Percentiles rank a stretch among this genome's conserved stretches.
Conservation (phyloP, 2,113 vertebrate species). For the Axis porcinus region DNA sequence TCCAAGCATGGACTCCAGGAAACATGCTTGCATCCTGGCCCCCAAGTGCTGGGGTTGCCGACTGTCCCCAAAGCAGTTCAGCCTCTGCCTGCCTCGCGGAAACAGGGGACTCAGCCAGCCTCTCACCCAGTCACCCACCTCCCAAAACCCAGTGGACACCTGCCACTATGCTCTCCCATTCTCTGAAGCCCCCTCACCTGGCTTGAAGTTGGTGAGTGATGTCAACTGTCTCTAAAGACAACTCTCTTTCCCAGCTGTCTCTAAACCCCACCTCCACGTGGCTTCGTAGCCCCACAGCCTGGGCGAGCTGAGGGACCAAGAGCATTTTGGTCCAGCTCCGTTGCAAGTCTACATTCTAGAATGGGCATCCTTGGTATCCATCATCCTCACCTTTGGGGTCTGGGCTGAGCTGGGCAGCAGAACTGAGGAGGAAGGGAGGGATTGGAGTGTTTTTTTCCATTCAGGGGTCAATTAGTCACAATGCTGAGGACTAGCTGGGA, state of each 20-base stretch:
- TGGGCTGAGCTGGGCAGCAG: background rate
- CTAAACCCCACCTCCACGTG: accelerated
- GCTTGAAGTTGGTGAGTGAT: background rate
- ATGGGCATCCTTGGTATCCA: background rate
- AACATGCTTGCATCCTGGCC: background rate
- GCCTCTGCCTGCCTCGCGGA: background rate
- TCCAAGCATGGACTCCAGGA: background rate
- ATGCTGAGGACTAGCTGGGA: background rate
- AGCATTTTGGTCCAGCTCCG: background rate
- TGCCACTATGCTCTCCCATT: background rate
- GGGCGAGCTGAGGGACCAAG: too few relatives aligned
- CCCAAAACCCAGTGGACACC: background rate
- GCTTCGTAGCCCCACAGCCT: background rate
- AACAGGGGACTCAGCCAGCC: background rate
- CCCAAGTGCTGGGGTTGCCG: background rate
- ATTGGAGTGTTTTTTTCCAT: background rate
- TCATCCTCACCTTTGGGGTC: background rate
- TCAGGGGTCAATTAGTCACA: conserved; percentile 20
- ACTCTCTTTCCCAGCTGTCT: background rate
- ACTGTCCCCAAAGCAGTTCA: background rate
- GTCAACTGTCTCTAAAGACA: background rate
- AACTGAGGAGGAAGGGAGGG: background rate
- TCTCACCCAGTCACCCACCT: background rate
- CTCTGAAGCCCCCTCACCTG: background rate
- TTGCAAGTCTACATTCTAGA: background rate